Evolutionary conservation across 2,888 invertebrate species (phyloP).

Genomic region (Tenodera sinensis): DNA sequence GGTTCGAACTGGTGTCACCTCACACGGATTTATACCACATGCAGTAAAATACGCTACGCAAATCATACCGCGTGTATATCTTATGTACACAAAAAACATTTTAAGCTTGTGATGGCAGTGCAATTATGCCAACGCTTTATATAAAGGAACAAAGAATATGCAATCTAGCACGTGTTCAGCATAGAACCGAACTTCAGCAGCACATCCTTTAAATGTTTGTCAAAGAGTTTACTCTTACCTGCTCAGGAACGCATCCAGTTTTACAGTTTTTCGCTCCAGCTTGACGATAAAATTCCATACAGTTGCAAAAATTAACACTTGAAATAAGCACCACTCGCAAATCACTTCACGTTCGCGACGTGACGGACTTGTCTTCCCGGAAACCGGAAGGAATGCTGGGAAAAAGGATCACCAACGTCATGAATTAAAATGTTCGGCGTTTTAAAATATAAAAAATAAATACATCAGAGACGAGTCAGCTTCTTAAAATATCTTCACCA

Average conservation of each 20-base stretch:
- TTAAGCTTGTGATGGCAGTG: no score
- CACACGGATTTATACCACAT: no score
- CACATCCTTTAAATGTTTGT: no score
- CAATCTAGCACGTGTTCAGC: no score
- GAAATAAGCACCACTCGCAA: neutral
- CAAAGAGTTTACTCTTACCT: neutral
- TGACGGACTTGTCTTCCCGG: neutral
- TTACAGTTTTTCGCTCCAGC: neutral
- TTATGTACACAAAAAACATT: no score
- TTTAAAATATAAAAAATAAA: neutral
- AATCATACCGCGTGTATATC: no score
- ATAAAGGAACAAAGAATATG: no score
- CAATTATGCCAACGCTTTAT: no score
- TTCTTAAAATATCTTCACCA: neutral
- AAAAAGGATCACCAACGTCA: neutral
- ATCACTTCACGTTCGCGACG: neutral
- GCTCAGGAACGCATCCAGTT: neutral
- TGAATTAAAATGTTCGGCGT: neutral
- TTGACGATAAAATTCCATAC: neutral
- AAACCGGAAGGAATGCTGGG: neutral
- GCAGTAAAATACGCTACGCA: no score
- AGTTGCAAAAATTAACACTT: neutral
- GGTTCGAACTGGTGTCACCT: no score
- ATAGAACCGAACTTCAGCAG: no score
- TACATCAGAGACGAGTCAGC: neutral